These are phyloP conservation scores for Agelaius phoeniceus DNA, from an alignment of 2,113 vertebrate species.

Conservation along the genomic window DNA sequence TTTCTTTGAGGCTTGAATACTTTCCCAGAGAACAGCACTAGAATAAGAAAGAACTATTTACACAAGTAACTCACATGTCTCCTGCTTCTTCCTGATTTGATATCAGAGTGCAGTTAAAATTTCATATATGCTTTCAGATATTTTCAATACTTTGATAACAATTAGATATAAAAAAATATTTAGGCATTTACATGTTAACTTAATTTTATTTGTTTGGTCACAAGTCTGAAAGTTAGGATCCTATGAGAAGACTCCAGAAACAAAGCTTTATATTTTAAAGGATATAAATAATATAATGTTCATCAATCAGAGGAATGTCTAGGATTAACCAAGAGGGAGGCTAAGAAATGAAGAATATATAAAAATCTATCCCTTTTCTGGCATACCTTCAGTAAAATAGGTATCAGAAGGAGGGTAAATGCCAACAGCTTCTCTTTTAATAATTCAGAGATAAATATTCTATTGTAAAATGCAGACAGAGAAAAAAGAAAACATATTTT, in stretches of 20 bases:
- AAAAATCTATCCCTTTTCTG: background rate
- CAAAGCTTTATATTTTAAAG: background rate
- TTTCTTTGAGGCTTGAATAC: conserved; percentile 2
- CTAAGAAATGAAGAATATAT: background rate
- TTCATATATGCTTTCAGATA: background rate
- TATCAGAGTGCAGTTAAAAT: background rate
- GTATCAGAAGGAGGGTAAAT: background rate
- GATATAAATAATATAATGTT: background rate
- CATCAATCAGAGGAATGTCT: background rate
- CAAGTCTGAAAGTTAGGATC: background rate
- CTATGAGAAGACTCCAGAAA: background rate
- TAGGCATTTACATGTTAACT: background rate
- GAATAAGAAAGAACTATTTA: background rate
- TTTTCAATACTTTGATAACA: background rate
- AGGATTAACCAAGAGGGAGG: background rate
- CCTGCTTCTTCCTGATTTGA: background rate
- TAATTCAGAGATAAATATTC: background rate
- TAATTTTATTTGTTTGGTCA: background rate
- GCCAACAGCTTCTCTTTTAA: background rate
- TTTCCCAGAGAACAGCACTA: background rate
- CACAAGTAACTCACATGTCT: background rate
- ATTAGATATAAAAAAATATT: background rate
- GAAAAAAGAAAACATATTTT: background rate
- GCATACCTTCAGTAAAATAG: background rate
- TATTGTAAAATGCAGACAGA: background rate